Evolutionary conservation across 53 echinoderm and acorn worm genomes (phyloP).

Genomic region (Antedon mediterranea): DNA sequence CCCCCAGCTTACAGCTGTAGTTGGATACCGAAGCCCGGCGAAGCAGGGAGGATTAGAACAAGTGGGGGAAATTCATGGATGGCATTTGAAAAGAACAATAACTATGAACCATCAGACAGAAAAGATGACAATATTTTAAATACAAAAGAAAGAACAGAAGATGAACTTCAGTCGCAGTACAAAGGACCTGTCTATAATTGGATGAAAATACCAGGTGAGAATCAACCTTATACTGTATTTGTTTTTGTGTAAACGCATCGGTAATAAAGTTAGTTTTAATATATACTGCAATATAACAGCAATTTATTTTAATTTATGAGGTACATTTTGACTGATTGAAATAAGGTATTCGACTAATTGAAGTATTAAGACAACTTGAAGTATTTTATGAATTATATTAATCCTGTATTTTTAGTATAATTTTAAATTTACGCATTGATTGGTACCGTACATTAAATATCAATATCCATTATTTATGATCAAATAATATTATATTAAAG

Average conservation of each 20-base stretch:
- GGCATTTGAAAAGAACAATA: slow-evolving; percentile 12
- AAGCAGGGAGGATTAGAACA: slow-evolving; percentile 27
- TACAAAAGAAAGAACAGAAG: slow-evolving; percentile 5
- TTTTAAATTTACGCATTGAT: no score
- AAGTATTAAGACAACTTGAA: no score
- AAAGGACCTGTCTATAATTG: slow-evolving; percentile 92
- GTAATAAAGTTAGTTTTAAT: no score
- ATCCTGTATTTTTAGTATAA: no score
- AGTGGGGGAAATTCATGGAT: slow-evolving; percentile 17
- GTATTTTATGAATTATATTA: no score
- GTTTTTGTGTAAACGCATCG: not conserved
- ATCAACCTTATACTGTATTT: not conserved
- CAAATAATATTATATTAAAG: no score
- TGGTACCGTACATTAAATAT: no score
- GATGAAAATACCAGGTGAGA: slow-evolving; percentile 99
- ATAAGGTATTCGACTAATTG: no score
- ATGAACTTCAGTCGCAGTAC: slow-evolving; percentile 37
- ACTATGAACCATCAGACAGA: not conserved
- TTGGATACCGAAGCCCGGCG: slow-evolving; percentile 5
- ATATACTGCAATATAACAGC: no score
- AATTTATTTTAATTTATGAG: no score
- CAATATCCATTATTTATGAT: no score
- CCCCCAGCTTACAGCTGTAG: slow-evolving; percentile 33
- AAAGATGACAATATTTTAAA: not conserved
- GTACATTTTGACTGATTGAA: no score